Base-by-base conservation (phyloP, 2,113 vertebrate species). In the Nipponia nippon region DNA sequence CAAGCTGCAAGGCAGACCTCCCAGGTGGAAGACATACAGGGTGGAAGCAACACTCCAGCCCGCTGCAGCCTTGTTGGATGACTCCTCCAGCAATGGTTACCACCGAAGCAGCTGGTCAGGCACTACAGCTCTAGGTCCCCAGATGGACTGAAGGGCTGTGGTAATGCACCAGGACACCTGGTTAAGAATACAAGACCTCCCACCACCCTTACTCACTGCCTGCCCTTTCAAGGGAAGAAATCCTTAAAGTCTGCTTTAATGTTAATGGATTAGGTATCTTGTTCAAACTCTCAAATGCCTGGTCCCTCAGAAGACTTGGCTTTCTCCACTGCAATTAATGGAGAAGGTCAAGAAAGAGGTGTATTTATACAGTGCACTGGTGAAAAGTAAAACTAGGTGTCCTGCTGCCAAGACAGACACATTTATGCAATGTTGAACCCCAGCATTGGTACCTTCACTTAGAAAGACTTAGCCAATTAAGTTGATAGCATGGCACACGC, bases 21-120 rank as follows among this genome's bases (percentile, higher is more conserved):
- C 59, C 10, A 22, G 6, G 0, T 30, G 32, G 47, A 47, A 63
- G 61, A 50, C 0, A 21, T 2, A 50, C 0, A 1, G 18, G 8
- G 8, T 5, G 16, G 36, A 34, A 91, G 38, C 1, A 2, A 67
- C 42, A 26, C 10, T 36, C 13, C 62, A 89, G 65, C n/a, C 53
- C 49, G 10, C 40, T 17, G 16, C 55, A 87, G 55, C 46, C 73
- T n/a, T 29, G 23, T n/a, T 12, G 44, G 56, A 46, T 52, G 0
- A 0, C 9, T 46, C n/a, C 44, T 26, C 62, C 2, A 5, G 36
- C 20, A 56, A 40, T 8, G 26, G 25, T 44, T 36, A 46, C 29
- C 53, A 36, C 34, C 22, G 36, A 73, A 73, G 13, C 11, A 23
- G 32, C 20, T 30, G 32, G 25, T 63, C 38, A 49, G 46, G n/a